Percentiles rank a stretch among this genome's conserved stretches.
Conservation (phyloP, 2,888 invertebrate species). For the Agrochola circellaris region DNA sequence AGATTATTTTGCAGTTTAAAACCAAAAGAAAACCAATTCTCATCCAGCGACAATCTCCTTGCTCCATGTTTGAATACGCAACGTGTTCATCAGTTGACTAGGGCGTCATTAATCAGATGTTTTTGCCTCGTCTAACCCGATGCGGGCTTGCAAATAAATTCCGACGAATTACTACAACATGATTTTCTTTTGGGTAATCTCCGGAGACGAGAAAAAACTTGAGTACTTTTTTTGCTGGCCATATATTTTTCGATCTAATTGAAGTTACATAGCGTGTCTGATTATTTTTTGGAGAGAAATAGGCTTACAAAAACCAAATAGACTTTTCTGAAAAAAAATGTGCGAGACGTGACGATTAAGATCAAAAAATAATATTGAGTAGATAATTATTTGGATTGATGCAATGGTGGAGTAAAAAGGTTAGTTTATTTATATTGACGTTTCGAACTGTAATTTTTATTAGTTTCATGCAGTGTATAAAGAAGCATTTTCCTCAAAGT, state of each 20-base stretch:
- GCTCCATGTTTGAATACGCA: slow-evolving; percentile 70
- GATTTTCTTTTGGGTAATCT: slow-evolving; percentile 65
- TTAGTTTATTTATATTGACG: too few species aligned
- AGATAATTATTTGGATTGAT: too few species aligned
- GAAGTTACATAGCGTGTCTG: slow-evolving; percentile 18
- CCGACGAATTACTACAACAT: slow-evolving; percentile 67
- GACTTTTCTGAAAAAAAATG: too few species aligned
- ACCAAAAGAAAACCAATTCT: not conserved
- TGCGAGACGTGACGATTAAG: too few species aligned
- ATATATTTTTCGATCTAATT: slow-evolving; percentile 47
- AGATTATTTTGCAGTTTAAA: too few species aligned
- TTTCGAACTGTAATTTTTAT: too few species aligned
- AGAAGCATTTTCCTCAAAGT: too few species aligned
- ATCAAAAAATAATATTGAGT: too few species aligned
- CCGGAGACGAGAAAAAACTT: slow-evolving; percentile 50
- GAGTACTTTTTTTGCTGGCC: slow-evolving; percentile 43
- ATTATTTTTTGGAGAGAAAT: slow-evolving; percentile 18
- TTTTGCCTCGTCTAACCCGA: slow-evolving; percentile 72
- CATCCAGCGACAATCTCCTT: slow-evolving; percentile 51
- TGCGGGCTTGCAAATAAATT: slow-evolving; percentile 66
- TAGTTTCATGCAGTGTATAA: too few species aligned
- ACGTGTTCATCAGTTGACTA: slow-evolving; percentile 72
- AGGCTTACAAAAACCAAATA: not conserved
- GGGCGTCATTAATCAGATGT: slow-evolving; percentile 79
- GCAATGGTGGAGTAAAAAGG: too few species aligned